Evolutionary conservation across 2,888 invertebrate genomes (phyloP), one percentile per base, ranked within the genome.

Genomic region (Tortrix viridana): DNA sequence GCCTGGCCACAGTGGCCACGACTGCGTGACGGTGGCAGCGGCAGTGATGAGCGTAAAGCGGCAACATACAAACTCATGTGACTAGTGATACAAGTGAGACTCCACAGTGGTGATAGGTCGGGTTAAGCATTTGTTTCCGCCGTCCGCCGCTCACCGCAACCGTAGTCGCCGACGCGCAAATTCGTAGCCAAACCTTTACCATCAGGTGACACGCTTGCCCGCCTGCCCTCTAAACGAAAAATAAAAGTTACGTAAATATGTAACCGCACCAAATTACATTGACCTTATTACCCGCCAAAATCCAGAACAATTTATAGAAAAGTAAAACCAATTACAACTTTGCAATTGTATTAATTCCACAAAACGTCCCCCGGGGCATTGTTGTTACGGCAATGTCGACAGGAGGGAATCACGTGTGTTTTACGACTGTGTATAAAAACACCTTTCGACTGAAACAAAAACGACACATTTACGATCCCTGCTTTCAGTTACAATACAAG

Each of bases 391-490:
- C 50, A 32, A 43, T 63, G 63, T 7, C 52, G 61, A 54, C 56
- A 68, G 77, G 75, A 67, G 70, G 66, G 73, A 74, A 73, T 68
- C 84, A 80, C 77, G 82, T 86, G 85, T 77, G 77, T 84, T 86
- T 87, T 86, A 86, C 81, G 79, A 74, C 71, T 67, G 74, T 80
- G 80, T 82, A 84, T 84, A 86, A 84, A 84, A 85, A 82, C 79
- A 81, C 78, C 74, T 80, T 74, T 66, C 71, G 68, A 70, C 71
- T 71, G 70, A 72, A 74, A 75, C 74, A 73, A 71, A 61, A 71
- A 74, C 73, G 70, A 67, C 69, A 72, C 70, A 71, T 81, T 82
- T 82, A 81, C 76, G 78, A 77, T 70, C 69, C 68, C 59, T 68
- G 69, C 73, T 74, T 70, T 71, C 71, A 72, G 74, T 68, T 74